Percentiles rank a stretch among this genome's conserved stretches.
Evolutionary conservation across 2,797 vertebrate genomes (phyloP).

Genomic region (Borostomias antarcticus): DNA sequence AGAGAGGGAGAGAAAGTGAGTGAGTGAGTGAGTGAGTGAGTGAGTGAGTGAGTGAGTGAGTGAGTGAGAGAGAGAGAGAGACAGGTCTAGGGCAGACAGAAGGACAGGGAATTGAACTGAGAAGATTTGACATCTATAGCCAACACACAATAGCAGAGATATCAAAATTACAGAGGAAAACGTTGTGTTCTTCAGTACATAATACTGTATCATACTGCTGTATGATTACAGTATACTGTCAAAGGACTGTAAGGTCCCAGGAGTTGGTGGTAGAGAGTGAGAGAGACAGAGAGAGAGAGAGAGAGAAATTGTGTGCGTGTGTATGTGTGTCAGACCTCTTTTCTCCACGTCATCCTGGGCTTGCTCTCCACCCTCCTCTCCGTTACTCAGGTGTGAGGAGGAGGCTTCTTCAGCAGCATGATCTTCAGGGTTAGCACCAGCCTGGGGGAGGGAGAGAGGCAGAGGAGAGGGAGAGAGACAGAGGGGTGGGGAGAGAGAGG

Average conservation of each 20-base stretch:
- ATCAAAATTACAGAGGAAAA: too few species aligned
- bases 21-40: background rate
- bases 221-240: too few species aligned
- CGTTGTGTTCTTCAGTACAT: too few species aligned
- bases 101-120: too few species aligned
- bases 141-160: too few species aligned
- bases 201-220: too few species aligned
- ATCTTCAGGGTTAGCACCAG: slow-evolving; percentile 27
- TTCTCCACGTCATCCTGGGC: slow-evolving; percentile 38
- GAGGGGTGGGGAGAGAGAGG: background rate
- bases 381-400: slow-evolving; percentile 39
- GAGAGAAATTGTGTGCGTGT: background rate
- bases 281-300: background rate
- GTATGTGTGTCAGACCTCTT: slow-evolving; percentile 43
- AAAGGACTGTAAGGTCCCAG: too few species aligned
- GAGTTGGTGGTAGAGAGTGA: too few species aligned
- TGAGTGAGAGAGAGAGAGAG: slow-evolving; percentile 3
- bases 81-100: too few species aligned
- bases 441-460: slow-evolving; percentile 33
- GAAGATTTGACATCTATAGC: too few species aligned
- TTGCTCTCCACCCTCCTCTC: slow-evolving; percentile 48
- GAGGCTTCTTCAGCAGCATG: slow-evolving; percentile 31
- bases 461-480: background rate
- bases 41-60: background rate
- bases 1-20: background rate